A percentile compares a stretch with the other conserved stretches of the same genome.
Conservation (phyloP, 1,140 invertebrate genomes). For the Aphelenchoides fujianensis region DNA sequence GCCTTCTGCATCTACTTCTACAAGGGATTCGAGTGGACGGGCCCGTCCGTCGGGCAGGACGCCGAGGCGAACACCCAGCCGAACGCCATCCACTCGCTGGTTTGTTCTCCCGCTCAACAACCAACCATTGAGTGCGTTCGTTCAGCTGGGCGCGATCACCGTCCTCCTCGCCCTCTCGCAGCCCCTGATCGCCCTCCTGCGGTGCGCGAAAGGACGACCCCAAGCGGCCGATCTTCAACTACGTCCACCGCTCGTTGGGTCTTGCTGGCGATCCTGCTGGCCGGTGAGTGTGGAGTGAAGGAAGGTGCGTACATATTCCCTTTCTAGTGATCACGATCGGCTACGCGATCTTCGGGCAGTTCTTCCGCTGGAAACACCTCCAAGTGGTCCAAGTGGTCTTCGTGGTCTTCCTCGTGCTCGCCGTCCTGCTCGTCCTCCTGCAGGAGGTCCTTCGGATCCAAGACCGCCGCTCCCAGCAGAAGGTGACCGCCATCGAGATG, state of each 20-base stretch:
- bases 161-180: constrained; percentile 38
- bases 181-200: constrained; percentile 32
- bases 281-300: neutral
- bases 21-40: constrained; percentile 43
- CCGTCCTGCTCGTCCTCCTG: constrained; percentile 23
- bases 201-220: constrained; percentile 37
- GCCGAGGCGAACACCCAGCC: constrained; percentile 17
- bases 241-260: constrained; percentile 25
- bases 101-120: constrained; percentile 16
- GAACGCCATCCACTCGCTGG: constrained; percentile 29
- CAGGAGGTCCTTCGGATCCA: constrained; percentile 30
- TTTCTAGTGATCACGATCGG: neutral
- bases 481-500: constrained; percentile 38
- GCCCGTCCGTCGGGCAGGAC: constrained; percentile 22
- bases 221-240: constrained; percentile 34
- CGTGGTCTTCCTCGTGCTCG: constrained; percentile 24
- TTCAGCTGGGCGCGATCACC: constrained; percentile 37
- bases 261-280: constrained; percentile 23
- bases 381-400: constrained; percentile 15
- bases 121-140: neutral
- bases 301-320: constrained; percentile 17
- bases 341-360: constrained; percentile 26
- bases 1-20: constrained; percentile 24
- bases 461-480: constrained; percentile 32
- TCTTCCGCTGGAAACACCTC: constrained; percentile 14